Evolutionary conservation across 2,888 invertebrate genomes (phyloP).

Genomic region (Itoplectis maculator): DNA sequence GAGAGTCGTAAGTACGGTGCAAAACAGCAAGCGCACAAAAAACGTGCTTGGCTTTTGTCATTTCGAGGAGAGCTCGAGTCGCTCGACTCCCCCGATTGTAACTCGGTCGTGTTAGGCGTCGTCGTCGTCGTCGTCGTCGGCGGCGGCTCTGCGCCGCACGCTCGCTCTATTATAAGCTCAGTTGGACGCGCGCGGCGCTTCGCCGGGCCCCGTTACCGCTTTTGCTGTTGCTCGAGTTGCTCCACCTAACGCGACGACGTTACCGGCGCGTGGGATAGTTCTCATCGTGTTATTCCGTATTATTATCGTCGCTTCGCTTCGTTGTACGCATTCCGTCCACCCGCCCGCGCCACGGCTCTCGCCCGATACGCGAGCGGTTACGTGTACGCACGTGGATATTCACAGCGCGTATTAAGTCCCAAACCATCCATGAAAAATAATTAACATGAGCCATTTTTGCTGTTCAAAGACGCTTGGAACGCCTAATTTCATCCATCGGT

Average conservation of each 20-base stretch:
- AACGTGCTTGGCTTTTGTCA: background rate
- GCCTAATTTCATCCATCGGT: too few relatives aligned
- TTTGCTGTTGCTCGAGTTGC: constrained; percentile 54
- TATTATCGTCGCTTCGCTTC: constrained; percentile 74
- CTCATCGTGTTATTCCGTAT: constrained; percentile 82
- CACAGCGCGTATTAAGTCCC: constrained; percentile 5
- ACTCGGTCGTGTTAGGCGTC: constrained; percentile 29
- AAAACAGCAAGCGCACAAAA: background rate
- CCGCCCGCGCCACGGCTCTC: constrained; percentile 32
- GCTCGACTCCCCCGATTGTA: constrained; percentile 25
- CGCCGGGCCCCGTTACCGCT: constrained; percentile 32
- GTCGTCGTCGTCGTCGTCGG: constrained; percentile 29
- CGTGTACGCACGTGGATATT: constrained; percentile 41
- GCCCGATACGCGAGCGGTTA: constrained; percentile 44
- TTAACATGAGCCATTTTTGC: background rate
- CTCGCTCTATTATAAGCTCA: constrained; percentile 57
- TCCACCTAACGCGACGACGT: constrained; percentile 56
- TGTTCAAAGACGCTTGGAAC: too few relatives aligned
- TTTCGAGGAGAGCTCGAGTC: background rate
- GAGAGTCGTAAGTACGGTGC: background rate
- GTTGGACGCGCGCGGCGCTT: constrained; percentile 32
- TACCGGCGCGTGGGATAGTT: constrained; percentile 82
- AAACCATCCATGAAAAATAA: background rate
- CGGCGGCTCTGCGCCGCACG: constrained; percentile 1
- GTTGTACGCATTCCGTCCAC: constrained; percentile 73